A percentile compares a stretch with the other conserved stretches of the same genome.
These are phyloP conservation scores for Venustoraphidia nigricollis DNA, from an alignment of 2,888 invertebrate species.

Conservation along the genomic window DNA sequence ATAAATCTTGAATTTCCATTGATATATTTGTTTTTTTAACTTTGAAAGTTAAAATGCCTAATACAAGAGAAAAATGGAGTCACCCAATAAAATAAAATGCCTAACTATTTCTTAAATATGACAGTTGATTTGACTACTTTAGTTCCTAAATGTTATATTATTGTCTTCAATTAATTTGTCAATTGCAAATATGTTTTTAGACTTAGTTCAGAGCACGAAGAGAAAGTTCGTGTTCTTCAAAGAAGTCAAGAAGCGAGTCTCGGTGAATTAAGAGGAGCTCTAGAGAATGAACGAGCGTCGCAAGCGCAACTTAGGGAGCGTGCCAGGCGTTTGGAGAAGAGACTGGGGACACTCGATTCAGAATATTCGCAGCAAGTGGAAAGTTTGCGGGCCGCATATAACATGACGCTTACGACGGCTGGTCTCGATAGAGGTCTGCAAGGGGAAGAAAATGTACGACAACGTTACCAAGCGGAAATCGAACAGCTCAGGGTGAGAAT, in stretches of 20 bases:
- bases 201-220: constrained; percentile 19
- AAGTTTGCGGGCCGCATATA: constrained; percentile 61
- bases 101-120: too few relatives aligned
- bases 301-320: constrained; percentile 47
- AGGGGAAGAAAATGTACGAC: constrained; percentile 45
- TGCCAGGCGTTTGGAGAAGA: constrained; percentile 51
- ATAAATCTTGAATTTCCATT: too few relatives aligned
- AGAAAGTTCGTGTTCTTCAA: constrained; percentile 17
- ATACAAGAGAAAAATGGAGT: too few relatives aligned
- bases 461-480: constrained; percentile 71
- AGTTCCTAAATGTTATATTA: not conserved
- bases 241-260: constrained; percentile 24
- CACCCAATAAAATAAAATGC: too few relatives aligned
- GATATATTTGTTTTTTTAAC: too few relatives aligned
- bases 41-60: too few relatives aligned
- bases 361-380: constrained; percentile 76
- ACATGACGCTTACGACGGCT: constrained; percentile 40
- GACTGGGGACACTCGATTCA: constrained; percentile 58
- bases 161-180: not conserved
- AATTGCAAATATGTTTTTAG: constrained; percentile 10
- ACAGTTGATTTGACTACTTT: not conserved
- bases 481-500: constrained; percentile 55
- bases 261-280: constrained; percentile 20
- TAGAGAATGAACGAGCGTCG: constrained; percentile 25
- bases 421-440: constrained; percentile 43